Conservation (phyloP, 2,113 vertebrate species). For the Entelurus aequoreus region DNA sequence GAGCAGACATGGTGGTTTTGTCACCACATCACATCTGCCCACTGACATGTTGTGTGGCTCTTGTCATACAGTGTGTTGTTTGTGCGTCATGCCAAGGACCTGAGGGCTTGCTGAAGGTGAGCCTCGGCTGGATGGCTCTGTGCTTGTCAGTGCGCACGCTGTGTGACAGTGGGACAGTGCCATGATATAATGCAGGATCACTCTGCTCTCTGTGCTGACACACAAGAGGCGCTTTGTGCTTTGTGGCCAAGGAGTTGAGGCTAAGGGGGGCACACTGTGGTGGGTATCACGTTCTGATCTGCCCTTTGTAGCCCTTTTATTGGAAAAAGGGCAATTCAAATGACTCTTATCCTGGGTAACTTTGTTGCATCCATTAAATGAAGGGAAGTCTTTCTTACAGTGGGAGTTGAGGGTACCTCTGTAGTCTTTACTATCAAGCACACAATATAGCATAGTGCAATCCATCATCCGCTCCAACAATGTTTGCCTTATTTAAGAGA, state of each 20-base stretch:
- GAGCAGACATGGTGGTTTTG: slow-evolving; percentile 9
- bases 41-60: slow-evolving; percentile 26
- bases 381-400: slow-evolving; percentile 2
- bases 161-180: slow-evolving; percentile 59
- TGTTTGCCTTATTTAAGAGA: slow-evolving; percentile 54
- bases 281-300: slow-evolving; percentile 30
- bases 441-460: slow-evolving; percentile 35
- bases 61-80: slow-evolving; percentile 52
- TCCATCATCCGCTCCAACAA: slow-evolving; percentile 51
- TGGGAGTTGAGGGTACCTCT: slow-evolving; percentile 38
- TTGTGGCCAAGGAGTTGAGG: slow-evolving; percentile 39
- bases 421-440: slow-evolving; percentile 13
- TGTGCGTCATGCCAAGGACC: slow-evolving; percentile 58
- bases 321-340: background rate
- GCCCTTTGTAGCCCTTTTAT: background rate
- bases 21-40: slow-evolving; percentile 18
- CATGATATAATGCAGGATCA: slow-evolving; percentile 63
- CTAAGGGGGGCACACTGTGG: slow-evolving; percentile 14
- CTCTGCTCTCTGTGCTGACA: slow-evolving; percentile 64
- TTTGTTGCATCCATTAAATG: slow-evolving; percentile 15
- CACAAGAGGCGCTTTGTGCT: slow-evolving; percentile 70
- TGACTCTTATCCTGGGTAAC: background rate
- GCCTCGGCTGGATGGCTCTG: slow-evolving; percentile 23
- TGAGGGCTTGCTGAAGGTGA: slow-evolving; percentile 66
- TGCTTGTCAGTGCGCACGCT: slow-evolving; percentile 20